phyloP scores from a whole-genome alignment of 2,888 invertebrate species.

The Nesidiocoris tenuis region DNA sequence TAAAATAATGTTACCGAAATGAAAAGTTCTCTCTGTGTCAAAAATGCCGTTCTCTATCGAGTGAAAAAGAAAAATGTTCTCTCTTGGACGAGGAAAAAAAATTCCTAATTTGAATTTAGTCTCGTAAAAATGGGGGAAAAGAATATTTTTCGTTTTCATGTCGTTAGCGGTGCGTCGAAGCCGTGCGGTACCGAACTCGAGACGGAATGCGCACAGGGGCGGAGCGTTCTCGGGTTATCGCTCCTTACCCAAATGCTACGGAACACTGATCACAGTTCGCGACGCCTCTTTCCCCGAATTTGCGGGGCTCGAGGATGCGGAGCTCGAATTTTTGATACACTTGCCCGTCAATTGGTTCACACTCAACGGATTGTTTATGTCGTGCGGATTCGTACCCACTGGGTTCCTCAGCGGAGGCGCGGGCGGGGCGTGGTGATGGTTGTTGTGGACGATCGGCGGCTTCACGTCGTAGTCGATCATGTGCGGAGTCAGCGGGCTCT shows the following conservation, averaged over 20 bases:
- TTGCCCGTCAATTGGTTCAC: constrained; percentile 71
- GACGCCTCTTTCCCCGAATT: constrained; percentile 49
- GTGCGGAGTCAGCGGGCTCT: constrained; percentile 57
- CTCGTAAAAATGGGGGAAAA: too few relatives aligned
- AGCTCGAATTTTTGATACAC: constrained; percentile 50
- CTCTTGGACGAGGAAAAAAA: too few relatives aligned
- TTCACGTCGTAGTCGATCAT: constrained; percentile 54
- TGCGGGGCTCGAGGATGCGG: constrained; percentile 44
- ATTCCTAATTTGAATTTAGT: too few relatives aligned
- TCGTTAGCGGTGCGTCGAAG: not conserved
- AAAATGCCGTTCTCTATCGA: too few relatives aligned
- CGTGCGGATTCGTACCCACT: constrained; percentile 87
- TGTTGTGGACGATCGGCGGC: constrained; percentile 56
- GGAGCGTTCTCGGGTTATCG: constrained; percentile 46
- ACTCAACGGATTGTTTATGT: constrained; percentile 88
- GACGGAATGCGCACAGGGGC: constrained; percentile 24
- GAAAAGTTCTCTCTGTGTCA: too few relatives aligned
- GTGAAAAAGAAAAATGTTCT: too few relatives aligned
- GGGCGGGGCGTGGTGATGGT: constrained; percentile 55
- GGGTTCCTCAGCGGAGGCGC: constrained; percentile 65
- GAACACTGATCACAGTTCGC: constrained; percentile 51
- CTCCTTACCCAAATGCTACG: constrained; percentile 50
- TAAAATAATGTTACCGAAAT: too few relatives aligned
- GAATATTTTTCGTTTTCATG: too few relatives aligned
- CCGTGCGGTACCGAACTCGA: not conserved